A percentile compares a stretch with the other conserved stretches of the same genome.
These are phyloP conservation scores for Palythoa heliodiscus DNA, from an alignment of 92 coral and sea anemone genomes.

Conservation along the genomic window DNA sequence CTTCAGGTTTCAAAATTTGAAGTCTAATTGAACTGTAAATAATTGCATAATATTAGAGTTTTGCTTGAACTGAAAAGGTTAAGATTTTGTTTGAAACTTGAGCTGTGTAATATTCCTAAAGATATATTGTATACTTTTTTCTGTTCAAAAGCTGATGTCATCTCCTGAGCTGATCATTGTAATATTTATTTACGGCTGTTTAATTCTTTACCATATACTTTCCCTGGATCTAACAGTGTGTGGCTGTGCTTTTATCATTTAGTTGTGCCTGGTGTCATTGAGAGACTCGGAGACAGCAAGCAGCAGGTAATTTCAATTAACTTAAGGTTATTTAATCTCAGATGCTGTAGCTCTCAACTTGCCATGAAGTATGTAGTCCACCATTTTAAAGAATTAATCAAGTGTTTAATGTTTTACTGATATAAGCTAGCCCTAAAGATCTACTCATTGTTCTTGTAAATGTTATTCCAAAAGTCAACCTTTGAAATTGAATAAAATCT, in stretches of 20 bases:
- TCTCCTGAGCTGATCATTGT: neutral
- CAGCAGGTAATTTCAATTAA: conserved; percentile 66
- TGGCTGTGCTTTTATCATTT: conserved; percentile 32
- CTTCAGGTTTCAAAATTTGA: neutral
- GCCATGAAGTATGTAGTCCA: neutral
- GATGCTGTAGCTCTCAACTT: neutral
- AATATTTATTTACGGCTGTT: neutral
- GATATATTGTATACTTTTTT: neutral
- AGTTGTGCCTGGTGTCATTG: conserved; percentile 91
- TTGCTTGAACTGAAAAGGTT: neutral
- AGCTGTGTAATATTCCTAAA: conserved; percentile 1
- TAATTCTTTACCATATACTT: conserved; percentile 28
- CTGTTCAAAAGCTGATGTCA: conserved; percentile 22
- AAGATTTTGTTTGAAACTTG: conserved; percentile 4
- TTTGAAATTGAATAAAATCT: neutral
- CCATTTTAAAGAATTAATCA: neutral
- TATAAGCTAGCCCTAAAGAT: neutral
- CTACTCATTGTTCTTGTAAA: too few species aligned
- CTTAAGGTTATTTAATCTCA: too few species aligned
- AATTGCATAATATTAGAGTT: too few species aligned
- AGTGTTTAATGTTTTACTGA: neutral
- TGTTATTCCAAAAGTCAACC: neutral
- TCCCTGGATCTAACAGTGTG: conserved; percentile 2
- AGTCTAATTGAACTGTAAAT: too few species aligned
- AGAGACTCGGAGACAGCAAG: conserved; percentile 98